Conservation (phyloP, 2,888 invertebrate genomes). For the Pachliopta kotzebuea region DNA sequence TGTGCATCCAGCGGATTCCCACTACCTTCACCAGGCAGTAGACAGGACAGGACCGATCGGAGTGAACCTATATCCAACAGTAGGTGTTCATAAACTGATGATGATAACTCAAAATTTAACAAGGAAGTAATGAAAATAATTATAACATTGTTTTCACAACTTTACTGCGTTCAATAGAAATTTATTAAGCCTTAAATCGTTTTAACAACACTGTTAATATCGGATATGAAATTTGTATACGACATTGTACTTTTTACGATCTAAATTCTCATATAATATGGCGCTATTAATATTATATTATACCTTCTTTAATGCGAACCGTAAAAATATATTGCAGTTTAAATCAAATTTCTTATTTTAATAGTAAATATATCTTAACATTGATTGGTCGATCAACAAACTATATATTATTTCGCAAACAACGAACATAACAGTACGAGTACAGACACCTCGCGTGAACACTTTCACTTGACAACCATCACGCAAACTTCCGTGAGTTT, state of each 20-base stretch:
- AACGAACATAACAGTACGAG: neutral
- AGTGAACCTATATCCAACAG: too few species aligned
- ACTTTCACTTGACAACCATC: conserved; percentile 10
- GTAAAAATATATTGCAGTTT: neutral
- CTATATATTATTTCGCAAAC: neutral
- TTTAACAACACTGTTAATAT: conserved; percentile 21
- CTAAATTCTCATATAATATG: conserved; percentile 14
- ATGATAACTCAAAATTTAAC: too few species aligned
- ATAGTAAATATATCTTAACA: too few species aligned
- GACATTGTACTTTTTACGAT: conserved; percentile 27
- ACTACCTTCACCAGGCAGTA: too few species aligned
- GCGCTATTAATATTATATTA: conserved; percentile 6
- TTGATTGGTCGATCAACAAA: too few species aligned
- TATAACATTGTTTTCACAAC: neutral
- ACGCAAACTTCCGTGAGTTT: neutral
- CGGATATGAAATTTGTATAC: conserved; percentile 12
- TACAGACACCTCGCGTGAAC: conserved; percentile 1
- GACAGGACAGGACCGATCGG: too few species aligned
- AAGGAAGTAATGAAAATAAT: neutral
- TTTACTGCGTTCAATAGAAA: conserved; percentile 4
- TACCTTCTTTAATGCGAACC: neutral
- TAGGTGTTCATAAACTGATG: too few species aligned
- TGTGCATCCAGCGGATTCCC: too few species aligned
- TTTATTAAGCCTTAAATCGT: conserved; percentile 1
- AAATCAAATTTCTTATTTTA: too few species aligned